Conservation (phyloP, 2,888 invertebrate species). For the Periphyllus acericola region DNA sequence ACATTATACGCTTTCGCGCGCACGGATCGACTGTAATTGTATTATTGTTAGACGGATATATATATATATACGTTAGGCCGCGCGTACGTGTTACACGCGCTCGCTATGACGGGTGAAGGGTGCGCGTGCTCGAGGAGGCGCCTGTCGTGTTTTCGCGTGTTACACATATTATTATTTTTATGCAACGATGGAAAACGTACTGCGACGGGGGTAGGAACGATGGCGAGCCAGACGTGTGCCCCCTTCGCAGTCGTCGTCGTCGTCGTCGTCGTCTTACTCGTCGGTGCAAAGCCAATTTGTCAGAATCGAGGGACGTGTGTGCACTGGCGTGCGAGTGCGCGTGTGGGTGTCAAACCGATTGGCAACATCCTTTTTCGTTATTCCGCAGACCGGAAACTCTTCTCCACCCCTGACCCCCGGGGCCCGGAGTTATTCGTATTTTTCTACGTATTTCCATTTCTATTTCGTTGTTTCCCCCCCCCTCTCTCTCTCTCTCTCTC, state of each 20-base stretch:
- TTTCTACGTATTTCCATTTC: not conserved
- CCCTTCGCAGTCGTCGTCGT: not conserved
- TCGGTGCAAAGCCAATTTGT: conserved; percentile 42
- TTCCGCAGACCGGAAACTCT: conserved; percentile 40
- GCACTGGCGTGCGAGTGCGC: not conserved
- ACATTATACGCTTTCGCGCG: not conserved
- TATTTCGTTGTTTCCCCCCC: not conserved
- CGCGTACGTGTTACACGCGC: not conserved
- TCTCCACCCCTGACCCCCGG: not conserved
- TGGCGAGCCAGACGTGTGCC: not conserved
- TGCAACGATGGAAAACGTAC: not conserved
- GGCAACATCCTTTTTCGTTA: conserved; percentile 37
- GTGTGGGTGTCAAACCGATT: conserved; percentile 38
- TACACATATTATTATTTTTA: not conserved
- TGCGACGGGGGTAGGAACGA: not conserved
- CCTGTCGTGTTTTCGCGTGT: conserved; percentile 36
- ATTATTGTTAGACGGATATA: too few species aligned
- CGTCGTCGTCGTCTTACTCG: not conserved
- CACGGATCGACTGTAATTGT: not conserved
- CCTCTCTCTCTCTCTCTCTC: too few species aligned
- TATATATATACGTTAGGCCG: too few species aligned
- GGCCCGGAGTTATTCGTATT: conserved; percentile 11
- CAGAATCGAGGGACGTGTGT: conserved; percentile 4
- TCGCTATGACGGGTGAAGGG: not conserved
- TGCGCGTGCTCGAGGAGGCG: not conserved